phyloP scores from a whole-genome alignment of 2,888 invertebrate genomes.

The Heliconius ismenius region DNA sequence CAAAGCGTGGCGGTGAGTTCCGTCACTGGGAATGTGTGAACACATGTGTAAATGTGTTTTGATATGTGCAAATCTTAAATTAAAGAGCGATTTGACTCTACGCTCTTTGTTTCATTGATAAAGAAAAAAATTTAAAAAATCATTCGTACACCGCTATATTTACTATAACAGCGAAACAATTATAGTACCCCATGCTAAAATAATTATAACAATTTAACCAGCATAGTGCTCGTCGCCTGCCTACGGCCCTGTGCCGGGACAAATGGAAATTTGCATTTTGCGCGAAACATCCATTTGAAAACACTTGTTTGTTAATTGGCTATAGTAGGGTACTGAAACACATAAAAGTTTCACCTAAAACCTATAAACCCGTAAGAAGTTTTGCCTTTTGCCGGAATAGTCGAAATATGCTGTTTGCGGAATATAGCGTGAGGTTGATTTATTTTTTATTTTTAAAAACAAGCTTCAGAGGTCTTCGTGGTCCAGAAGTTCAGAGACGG shows the following conservation, averaged over 20 bases:
- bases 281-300: conserved; percentile 29
- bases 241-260: conserved; percentile 6
- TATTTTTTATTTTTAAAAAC: too few relatives aligned
- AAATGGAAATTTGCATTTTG: conserved; percentile 33
- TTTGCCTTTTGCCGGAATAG: background rate
- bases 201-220: conserved; percentile 11
- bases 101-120: too few relatives aligned
- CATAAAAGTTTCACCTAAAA: background rate
- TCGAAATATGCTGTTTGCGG: background rate
- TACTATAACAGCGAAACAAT: background rate
- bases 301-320: conserved; percentile 29
- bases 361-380: background rate
- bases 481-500: too few relatives aligned
- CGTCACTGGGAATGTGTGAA: too few relatives aligned
- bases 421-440: too few relatives aligned
- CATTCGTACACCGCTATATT: background rate
- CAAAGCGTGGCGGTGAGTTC: too few relatives aligned
- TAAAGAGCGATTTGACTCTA: too few relatives aligned
- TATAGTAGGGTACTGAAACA: conserved; percentile 9
- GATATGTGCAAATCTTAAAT: too few relatives aligned
- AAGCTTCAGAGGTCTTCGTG: too few relatives aligned
- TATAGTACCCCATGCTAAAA: background rate
- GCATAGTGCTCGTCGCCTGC: conserved; percentile 4
- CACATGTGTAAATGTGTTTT: too few relatives aligned
- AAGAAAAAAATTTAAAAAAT: too few relatives aligned